These are phyloP conservation scores for Choloepus hoffmanni DNA, from an alignment of 2,113 vertebrate species.

Conservation along the genomic window DNA sequence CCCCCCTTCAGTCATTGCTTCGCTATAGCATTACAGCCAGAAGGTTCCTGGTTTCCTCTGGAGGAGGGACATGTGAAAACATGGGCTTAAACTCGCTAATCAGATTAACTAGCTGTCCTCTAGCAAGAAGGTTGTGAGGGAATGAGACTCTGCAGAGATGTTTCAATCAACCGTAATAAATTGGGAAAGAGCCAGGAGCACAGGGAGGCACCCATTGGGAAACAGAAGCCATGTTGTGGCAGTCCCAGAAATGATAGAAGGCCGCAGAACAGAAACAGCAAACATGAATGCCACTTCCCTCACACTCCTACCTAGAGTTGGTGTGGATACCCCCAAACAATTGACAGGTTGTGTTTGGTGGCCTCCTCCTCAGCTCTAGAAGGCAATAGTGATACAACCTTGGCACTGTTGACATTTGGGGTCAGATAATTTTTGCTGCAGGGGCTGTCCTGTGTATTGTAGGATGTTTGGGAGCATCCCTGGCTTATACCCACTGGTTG, in stretches of 20 bases:
- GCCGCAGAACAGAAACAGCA: neutral
- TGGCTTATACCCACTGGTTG: neutral
- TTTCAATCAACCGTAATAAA: neutral
- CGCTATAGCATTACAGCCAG: neutral
- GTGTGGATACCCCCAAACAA: neutral
- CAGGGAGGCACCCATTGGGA: neutral
- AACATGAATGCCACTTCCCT: neutral
- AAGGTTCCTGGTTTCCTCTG: neutral
- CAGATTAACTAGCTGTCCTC: neutral
- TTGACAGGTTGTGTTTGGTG: accelerated
- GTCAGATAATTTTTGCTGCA: neutral
- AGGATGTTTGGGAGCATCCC: neutral
- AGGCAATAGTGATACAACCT: neutral
- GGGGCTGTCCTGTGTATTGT: neutral
- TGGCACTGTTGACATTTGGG: neutral
- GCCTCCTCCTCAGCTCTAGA: neutral
- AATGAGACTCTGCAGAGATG: neutral
- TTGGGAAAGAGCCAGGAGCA: neutral
- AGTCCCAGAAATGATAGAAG: neutral
- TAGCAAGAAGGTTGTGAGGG: neutral
- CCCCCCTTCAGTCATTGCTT: neutral
- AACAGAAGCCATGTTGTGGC: neutral
- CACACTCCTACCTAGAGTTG: neutral
- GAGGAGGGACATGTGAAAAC: neutral
- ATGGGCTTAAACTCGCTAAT: neutral